Evolutionary conservation across 2,888 invertebrate genomes (phyloP), one percentile per base, ranked within the genome.

Genomic region (Netelia inedita): DNA sequence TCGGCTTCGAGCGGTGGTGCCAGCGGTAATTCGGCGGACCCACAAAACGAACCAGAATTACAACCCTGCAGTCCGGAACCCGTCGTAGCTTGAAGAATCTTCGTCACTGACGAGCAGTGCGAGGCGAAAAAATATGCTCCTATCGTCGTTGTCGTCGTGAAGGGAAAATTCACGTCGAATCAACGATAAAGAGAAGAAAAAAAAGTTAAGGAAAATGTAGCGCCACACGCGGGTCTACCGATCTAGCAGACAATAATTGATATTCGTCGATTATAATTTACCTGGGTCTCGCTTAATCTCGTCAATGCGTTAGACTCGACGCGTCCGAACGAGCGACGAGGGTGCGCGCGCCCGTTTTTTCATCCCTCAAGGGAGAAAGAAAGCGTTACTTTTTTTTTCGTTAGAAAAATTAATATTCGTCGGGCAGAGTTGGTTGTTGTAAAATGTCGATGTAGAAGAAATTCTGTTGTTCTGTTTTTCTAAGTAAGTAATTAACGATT

Each of bases 51-150:
- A 74, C 91, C 93, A 3, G 93, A 93, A 80, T 87, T 93, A 19
- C 91, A 93, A 68, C 91, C 93, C 14, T 93, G 93, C 87, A 93
- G 93, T 87, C 92, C 93, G 23, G 93, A 93, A 75, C 93, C 93
- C 19, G 93, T 93, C 35, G 93, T 93, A 46, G 93, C 93, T 91
- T 93, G 91, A 92, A 87, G n/a, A 41, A 69, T 63, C 65, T 28
- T 46, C 11, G 3, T 28, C 10, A 19, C 57, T 41, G 71, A 19
- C 57, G 28, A 69, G 8, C 19, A n/a, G 5, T 23, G 69, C n/a
- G 14, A 53, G 14, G 5, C 65, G 21, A 53, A 53, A 8, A 69
- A 14, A 16, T 50, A 14, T 14, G 46, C 14, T 46, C 11, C 46
- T 35, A 21, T 43, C 14, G 43, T 16, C 46, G 57, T 76, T n/a